Percentiles rank a stretch among this genome's conserved stretches.
These are phyloP conservation scores for Struthio camelus DNA, from an alignment of 2,113 vertebrate genomes.

Conservation along the genomic window DNA sequence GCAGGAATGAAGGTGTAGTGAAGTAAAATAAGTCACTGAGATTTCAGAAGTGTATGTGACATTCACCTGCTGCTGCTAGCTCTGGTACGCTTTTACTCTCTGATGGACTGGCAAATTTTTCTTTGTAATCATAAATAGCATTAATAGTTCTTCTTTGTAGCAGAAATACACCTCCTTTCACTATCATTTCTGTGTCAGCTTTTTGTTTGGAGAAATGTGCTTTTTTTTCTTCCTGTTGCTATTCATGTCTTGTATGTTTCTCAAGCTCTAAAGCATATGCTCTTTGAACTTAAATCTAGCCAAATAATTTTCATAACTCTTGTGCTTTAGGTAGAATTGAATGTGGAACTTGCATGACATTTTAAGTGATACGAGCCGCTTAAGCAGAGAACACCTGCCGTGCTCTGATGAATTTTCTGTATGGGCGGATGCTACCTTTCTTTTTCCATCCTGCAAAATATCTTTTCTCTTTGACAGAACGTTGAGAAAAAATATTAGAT, in stretches of 20 bases:
- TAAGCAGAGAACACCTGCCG: not conserved
- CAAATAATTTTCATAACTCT: not conserved
- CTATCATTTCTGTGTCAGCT: not conserved
- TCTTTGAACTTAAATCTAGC: not conserved
- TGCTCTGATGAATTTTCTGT: not conserved
- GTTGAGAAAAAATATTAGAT: not conserved
- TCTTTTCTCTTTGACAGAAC: too few relatives aligned
- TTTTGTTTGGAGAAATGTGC: not conserved
- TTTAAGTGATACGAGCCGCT: not conserved
- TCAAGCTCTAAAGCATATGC: not conserved
- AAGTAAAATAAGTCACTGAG: not conserved
- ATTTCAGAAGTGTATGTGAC: not conserved
- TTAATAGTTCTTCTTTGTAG: not conserved
- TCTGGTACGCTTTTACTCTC: not conserved
- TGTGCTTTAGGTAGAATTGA: not conserved
- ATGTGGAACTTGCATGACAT: not conserved
- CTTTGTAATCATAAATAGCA: not conserved
- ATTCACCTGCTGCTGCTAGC: not conserved
- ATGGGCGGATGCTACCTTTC: not conserved
- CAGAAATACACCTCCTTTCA: not conserved
- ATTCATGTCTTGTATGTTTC: not conserved
- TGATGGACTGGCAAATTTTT: not conserved
- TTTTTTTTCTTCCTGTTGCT: not conserved
- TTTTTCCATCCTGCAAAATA: not conserved
- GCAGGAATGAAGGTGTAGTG: not conserved